Evolutionary conservation across 2,797 vertebrate species (phyloP).

Genomic region (Merluccius polli): DNA sequence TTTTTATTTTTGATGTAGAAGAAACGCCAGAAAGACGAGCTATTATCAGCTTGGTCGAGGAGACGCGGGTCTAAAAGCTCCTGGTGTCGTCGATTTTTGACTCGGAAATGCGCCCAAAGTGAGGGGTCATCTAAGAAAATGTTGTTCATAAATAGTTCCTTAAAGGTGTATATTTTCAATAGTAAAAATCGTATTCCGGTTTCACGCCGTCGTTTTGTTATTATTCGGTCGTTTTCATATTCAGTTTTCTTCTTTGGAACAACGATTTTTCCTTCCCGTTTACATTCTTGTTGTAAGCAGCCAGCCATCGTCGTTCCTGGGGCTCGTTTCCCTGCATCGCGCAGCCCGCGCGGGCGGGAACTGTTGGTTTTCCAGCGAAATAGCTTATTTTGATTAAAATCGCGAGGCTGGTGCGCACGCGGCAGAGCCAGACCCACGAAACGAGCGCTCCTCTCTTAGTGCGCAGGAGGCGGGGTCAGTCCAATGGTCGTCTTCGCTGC

Average conservation of each 20-base stretch:
- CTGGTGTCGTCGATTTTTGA: conserved; percentile 57
- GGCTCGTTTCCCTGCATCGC: background rate
- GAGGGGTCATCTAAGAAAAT: conserved; percentile 67
- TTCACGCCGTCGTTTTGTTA: conserved; percentile 40
- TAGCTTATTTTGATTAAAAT: conserved; percentile 63
- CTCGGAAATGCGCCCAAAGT: conserved; percentile 65
- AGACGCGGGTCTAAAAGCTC: conserved; percentile 54
- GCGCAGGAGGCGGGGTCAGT: conserved; percentile 50
- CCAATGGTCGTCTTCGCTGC: rapidly evolving
- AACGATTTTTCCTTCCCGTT: conserved; percentile 71
- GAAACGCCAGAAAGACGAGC: conserved; percentile 54
- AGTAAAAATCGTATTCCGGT: conserved; percentile 45
- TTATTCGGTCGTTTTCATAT: conserved; percentile 54
- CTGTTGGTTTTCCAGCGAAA: conserved; percentile 49
- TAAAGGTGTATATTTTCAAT: conserved; percentile 50
- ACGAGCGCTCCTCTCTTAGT: conserved; percentile 42
- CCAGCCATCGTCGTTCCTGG: conserved; percentile 59
- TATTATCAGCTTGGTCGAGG: conserved; percentile 59
- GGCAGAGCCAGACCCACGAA: conserved; percentile 24
- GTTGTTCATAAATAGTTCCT: conserved; percentile 49
- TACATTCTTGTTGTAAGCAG: conserved; percentile 62
- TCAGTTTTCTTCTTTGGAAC: conserved; percentile 52
- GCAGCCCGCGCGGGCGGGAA: conserved; percentile 45
- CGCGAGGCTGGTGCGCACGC: conserved; percentile 15
- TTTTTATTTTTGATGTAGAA: conserved; percentile 55